Percentiles rank a stretch among this genome's conserved stretches.
Evolutionary conservation across 2,113 vertebrate genomes (phyloP).

Genomic region (Isurus oxyrinchus): DNA sequence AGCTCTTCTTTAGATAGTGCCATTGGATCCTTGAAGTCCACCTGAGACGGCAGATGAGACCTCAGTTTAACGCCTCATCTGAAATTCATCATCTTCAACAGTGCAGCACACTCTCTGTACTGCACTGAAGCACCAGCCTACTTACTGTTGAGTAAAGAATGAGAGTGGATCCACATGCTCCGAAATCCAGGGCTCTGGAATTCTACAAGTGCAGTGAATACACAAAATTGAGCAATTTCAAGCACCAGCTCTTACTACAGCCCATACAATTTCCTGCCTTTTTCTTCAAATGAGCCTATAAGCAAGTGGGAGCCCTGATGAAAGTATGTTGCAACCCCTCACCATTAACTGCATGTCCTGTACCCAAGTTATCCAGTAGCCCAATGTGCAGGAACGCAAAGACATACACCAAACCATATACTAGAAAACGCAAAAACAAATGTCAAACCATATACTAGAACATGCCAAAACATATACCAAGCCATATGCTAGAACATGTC

Average conservation of each 20-base stretch:
- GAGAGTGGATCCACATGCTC: background rate
- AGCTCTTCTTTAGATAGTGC: background rate
- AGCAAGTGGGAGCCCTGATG: too few species aligned
- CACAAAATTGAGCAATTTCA: background rate
- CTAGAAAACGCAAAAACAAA: too few species aligned
- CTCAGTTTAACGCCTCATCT: background rate
- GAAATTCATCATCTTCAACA: background rate
- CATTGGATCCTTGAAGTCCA: background rate
- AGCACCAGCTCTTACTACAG: background rate
- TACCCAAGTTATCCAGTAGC: too few species aligned
- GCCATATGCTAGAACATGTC: too few species aligned
- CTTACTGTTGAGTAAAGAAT: background rate
- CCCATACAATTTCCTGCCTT: background rate
- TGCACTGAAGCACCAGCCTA: background rate
- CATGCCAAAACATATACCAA: too few species aligned
- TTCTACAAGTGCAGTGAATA: background rate
- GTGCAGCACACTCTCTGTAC: background rate
- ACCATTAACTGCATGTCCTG: too few species aligned
- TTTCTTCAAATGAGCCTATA: too few species aligned
- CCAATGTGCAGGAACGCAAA: too few species aligned
- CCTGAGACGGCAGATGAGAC: background rate
- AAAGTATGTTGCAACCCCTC: too few species aligned
- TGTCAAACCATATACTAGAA: too few species aligned
- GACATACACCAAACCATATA: too few species aligned
- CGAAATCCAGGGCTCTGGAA: background rate